phyloP scores from a whole-genome alignment of 2,888 invertebrate species.

The Gryllus longicercus region DNA sequence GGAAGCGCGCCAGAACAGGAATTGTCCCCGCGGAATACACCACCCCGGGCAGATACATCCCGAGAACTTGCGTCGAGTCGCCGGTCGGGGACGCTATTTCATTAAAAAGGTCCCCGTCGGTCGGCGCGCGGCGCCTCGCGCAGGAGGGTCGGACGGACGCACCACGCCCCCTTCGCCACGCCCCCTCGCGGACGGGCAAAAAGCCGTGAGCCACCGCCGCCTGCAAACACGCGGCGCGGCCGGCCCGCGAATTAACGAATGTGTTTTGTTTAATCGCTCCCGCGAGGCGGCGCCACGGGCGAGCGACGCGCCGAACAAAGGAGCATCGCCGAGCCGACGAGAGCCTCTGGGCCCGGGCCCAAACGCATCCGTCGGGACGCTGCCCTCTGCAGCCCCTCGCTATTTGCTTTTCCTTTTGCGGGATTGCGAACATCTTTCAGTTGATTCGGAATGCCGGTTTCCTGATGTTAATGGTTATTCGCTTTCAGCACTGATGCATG shows the following conservation, averaged over 20 bases:
- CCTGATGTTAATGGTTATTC: not conserved
- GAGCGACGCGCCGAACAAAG: not conserved
- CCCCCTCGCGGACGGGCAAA: not conserved
- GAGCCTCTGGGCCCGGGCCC: too few relatives aligned
- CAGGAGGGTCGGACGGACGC: too few relatives aligned
- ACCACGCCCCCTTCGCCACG: too few relatives aligned
- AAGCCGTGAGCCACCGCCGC: not conserved
- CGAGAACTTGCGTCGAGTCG: too few relatives aligned
- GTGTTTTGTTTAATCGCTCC: conserved; percentile 17
- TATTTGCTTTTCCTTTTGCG: not conserved
- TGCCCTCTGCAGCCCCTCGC: too few relatives aligned
- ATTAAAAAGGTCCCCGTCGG: too few relatives aligned
- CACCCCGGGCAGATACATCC: too few relatives aligned
- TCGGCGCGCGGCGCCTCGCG: too few relatives aligned
- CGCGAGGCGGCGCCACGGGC: not conserved
- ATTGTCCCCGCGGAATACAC: too few relatives aligned
- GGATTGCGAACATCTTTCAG: not conserved
- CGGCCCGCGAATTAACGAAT: conserved; percentile 6
- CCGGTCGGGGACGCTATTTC: too few relatives aligned
- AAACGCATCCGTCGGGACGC: too few relatives aligned
- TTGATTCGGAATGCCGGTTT: not conserved
- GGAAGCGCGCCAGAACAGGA: too few relatives aligned
- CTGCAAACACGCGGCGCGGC: not conserved
- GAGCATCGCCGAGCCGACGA: not conserved
- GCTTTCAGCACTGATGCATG: not conserved